Percentiles rank a stretch among this genome's conserved stretches.
phyloP scores from a whole-genome alignment of 2,888 invertebrate species.

The Pristionchus mayeri region DNA sequence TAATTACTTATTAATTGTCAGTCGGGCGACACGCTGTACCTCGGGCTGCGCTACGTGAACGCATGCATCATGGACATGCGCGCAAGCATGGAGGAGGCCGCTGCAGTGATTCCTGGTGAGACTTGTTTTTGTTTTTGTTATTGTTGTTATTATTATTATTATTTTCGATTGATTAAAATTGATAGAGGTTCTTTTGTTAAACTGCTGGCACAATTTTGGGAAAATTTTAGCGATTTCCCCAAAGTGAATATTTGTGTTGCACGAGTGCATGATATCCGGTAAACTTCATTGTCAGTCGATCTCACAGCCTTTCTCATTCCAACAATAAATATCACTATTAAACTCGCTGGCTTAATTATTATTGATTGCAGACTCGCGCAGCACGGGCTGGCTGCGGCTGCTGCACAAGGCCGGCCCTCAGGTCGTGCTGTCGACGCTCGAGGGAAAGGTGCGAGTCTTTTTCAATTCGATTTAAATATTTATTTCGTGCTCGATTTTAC shows the following conservation, averaged over 20 bases:
- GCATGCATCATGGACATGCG: constrained; percentile 16
- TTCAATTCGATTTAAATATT: no score
- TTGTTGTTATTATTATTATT: background rate
- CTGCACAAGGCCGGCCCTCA: constrained; percentile 20
- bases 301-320: no score
- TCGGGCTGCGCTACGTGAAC: background rate
- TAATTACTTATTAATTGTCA: background rate
- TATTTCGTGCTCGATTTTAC: no score
- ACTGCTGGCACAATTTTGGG: no score
- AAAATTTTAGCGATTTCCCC: no score
- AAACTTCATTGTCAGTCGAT: background rate
- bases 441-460: constrained; percentile 14
- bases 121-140: background rate
- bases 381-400: constrained; percentile 34
- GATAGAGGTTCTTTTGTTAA: background rate
- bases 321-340: no score
- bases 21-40: constrained; percentile 30
- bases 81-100: background rate
- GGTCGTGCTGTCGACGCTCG: constrained; percentile 28
- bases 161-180: background rate
- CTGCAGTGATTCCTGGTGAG: background rate
- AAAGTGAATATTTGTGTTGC: no score
- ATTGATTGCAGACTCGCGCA: constrained; percentile 1
- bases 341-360: no score
- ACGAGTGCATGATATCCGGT: background rate